Percentiles rank a stretch among this genome's conserved stretches.
These are phyloP conservation scores for Hycleus phaleratus DNA, from an alignment of 1,140 invertebrate genomes.

Conservation along the genomic window DNA sequence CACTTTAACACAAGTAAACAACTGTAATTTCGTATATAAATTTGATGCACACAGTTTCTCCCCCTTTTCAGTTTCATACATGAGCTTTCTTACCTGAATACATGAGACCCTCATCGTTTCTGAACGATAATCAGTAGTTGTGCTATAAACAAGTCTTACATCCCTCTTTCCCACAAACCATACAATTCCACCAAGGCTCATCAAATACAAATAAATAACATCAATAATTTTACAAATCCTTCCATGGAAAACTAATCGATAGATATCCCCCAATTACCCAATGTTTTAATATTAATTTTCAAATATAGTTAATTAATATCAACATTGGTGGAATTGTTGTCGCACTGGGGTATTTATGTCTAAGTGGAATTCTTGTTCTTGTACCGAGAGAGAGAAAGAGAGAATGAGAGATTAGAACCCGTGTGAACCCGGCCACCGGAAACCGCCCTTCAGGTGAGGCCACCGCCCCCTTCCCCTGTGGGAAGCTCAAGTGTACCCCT, in stretches of 20 bases:
- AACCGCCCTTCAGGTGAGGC: conserved; percentile 36
- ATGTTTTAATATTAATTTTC: too few relatives aligned
- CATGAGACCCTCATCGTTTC: conserved; percentile 7
- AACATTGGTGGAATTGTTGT: too few relatives aligned
- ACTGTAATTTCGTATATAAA: too few relatives aligned
- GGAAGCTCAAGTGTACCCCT: conserved; percentile 31
- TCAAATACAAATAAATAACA: too few relatives aligned
- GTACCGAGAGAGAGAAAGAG: background rate
- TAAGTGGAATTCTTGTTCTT: background rate
- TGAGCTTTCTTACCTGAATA: conserved; percentile 9
- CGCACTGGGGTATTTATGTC: background rate
- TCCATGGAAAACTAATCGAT: too few relatives aligned
- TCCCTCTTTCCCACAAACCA: background rate
- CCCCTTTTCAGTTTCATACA: too few relatives aligned
- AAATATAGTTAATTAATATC: too few relatives aligned
- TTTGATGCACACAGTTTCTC: too few relatives aligned
- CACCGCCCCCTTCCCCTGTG: conserved; percentile 31
- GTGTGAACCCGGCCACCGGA: conserved; percentile 38
- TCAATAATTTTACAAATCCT: too few relatives aligned
- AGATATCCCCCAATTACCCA: too few relatives aligned
- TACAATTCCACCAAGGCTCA: conserved; percentile 4
- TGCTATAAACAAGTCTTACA: conserved; percentile 13
- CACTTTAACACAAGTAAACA: too few relatives aligned
- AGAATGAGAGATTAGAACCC: conserved; percentile 16
- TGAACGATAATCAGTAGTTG: conserved; percentile 9